Percentiles rank a stretch among this genome's conserved stretches.
Evolutionary conservation across 2,113 vertebrate genomes (phyloP).

Genomic region (Turnix velox): DNA sequence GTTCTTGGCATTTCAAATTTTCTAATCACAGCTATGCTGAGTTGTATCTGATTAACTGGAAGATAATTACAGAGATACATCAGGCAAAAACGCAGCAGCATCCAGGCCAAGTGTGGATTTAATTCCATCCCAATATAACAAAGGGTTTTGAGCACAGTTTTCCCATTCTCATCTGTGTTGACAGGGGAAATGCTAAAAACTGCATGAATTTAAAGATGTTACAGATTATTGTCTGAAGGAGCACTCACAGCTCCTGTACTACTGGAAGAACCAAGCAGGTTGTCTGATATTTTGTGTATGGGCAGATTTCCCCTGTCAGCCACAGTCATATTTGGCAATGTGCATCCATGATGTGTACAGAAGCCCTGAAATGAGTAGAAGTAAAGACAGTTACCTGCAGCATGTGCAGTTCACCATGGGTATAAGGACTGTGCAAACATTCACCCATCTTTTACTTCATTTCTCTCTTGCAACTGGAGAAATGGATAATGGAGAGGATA

Average conservation of each 20-base stretch:
- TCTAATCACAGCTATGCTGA: constrained; percentile 26
- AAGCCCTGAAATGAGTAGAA: background rate
- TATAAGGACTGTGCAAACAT: background rate
- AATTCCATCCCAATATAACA: background rate
- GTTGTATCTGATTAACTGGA: constrained; percentile 40
- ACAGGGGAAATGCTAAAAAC: background rate
- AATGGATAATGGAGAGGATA: background rate
- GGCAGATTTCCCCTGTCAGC: background rate
- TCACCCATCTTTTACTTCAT: background rate
- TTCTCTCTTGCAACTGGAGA: background rate
- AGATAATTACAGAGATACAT: constrained; percentile 10
- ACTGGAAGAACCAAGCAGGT: background rate
- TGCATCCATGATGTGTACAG: background rate
- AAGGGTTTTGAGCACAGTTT: background rate
- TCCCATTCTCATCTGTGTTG: background rate
- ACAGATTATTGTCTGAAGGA: background rate
- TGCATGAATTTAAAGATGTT: background rate
- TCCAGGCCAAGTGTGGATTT: background rate
- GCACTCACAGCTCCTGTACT: background rate
- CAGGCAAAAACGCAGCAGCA: background rate
- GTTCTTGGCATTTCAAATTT: constrained; percentile 10
- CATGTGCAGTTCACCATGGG: background rate
- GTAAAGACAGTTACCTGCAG: background rate
- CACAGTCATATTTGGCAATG: background rate
- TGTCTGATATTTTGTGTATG: background rate